Conservation (phyloP, 2,113 vertebrate genomes). For the Oreochromis spilurus region DNA sequence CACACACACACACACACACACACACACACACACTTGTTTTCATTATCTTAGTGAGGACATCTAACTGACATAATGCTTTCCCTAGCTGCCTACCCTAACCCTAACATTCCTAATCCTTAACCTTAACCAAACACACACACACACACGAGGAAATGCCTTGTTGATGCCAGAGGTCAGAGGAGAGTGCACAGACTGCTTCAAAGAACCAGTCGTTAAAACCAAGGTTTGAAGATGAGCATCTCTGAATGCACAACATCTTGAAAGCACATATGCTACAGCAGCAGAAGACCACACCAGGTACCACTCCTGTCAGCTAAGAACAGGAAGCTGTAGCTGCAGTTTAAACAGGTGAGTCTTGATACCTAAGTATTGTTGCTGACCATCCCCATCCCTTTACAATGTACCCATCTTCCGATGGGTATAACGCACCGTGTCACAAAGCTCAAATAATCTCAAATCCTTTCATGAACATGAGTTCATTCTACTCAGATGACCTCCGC, state of each 20-base stretch:
- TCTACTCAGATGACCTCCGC: background rate
- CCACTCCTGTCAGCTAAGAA: background rate
- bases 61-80: background rate
- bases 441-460: background rate
- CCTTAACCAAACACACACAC: too few relatives aligned
- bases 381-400: background rate
- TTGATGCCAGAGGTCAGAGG: background rate
- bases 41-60: background rate
- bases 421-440: background rate
- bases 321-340: background rate
- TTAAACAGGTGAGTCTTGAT: background rate
- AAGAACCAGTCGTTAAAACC: background rate
- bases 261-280: background rate
- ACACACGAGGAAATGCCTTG: background rate
- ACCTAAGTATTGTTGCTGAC: background rate
- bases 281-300: background rate
- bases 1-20: background rate
- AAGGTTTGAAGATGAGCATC: background rate
- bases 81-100: background rate
- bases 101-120: background rate
- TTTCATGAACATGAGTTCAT: background rate
- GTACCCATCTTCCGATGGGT: background rate
- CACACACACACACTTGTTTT: background rate
- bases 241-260: background rate
- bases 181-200: background rate